Percentiles rank a stretch among this genome's conserved stretches.
Conservation (phyloP, 2,113 vertebrate species). For the Oncorhynchus mykiss region DNA sequence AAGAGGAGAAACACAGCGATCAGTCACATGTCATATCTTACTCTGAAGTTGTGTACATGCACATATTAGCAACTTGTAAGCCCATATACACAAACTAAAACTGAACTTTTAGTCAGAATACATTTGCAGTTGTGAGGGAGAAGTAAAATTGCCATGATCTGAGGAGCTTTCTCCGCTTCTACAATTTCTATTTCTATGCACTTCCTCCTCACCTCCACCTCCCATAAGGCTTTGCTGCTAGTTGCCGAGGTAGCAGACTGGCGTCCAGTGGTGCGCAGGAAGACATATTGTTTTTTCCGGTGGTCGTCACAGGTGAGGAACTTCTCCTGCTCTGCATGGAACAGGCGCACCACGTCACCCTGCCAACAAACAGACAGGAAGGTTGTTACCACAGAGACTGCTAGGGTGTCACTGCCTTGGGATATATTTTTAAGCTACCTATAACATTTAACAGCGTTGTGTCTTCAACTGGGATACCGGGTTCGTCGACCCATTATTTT, state of each 20-base stretch:
- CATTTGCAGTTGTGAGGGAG: background rate
- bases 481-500: too few species aligned
- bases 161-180: background rate
- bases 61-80: background rate
- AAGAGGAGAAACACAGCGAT: slow-evolving; percentile 20
- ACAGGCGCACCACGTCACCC: slow-evolving; percentile 95
- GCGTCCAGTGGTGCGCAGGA: slow-evolving; percentile 91
- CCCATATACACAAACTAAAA: background rate
- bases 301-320: slow-evolving; percentile 98
- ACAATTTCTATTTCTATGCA: background rate
- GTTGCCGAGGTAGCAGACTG: slow-evolving; percentile 97
- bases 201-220: slow-evolving; percentile 85
- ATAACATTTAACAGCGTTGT: too few species aligned
- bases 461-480: too few species aligned
- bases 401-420: too few species aligned
- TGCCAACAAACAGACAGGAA: slow-evolving; percentile 51
- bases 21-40: background rate
- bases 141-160: background rate
- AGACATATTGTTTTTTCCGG: slow-evolving; percentile 95
- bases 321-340: slow-evolving; percentile 97
- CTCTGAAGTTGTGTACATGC: background rate
- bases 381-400: background rate
- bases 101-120: background rate
- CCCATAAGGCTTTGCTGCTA: slow-evolving; percentile 98
- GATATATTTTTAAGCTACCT: too few species aligned